Base-by-base conservation (phyloP, 1,140 invertebrate species). In the Drosophila ananassae region DNA sequence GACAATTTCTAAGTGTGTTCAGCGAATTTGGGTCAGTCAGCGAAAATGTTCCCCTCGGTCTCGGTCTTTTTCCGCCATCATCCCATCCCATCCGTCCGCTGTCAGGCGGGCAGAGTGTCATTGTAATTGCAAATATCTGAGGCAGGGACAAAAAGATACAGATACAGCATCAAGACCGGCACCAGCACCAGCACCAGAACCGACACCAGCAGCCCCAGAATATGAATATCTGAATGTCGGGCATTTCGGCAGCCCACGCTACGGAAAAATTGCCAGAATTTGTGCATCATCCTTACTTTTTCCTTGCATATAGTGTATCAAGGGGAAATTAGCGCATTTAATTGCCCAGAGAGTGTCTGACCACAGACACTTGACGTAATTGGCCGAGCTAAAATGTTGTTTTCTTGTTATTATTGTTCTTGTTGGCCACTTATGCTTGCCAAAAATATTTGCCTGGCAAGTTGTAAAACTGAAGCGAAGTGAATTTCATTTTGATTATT, bases 71-170 rank as follows among this genome's bases (percentile, higher is more conserved):
- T 44, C 51, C 59, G 37, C 59, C 64, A 77, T 12, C 48, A 53
- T 22, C 17, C 17, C 17, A 17, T 17, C 17, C 17, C 17, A 17
- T 17, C 50, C 41, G 17, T 44, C 41, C 41, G 41, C 41, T 44
- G 41, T 44, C 41, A 44, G 41, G 41, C 41, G 41, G 10, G 21
- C 73, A 66, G 69, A 79, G 81, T 90, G 87, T 90, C 87, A 90
- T 90, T 90, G 87, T 90, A 90, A 90, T 90, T 90, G 87, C 87
- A 90, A 90, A 90, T 90, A 89, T 83, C 79, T 67, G 39, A 76
- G 71, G 62, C 74, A 62, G 61, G 61, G 73, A 79, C 76, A 74
- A 69, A 39, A 47, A 59, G 55, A 47, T 50, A 72, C 58, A 57
- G 53, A 52, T 17, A 37, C 53, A 54, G 71, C 62, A 66, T 48